Conservation (phyloP, 2,888 invertebrate genomes). For the Cephus runcator region DNA sequence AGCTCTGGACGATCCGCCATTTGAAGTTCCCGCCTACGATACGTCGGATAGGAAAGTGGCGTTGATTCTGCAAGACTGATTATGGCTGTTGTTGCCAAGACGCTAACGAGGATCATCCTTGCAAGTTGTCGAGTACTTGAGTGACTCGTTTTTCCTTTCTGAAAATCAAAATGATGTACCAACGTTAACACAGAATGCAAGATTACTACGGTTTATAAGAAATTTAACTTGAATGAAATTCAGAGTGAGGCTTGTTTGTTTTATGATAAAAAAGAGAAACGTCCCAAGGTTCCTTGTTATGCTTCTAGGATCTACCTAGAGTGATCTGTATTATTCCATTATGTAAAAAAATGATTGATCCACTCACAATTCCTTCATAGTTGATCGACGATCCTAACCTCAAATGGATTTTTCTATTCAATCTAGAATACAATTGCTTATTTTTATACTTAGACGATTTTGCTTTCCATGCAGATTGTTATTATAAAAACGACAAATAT, state of each 20-base stretch:
- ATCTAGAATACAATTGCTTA: not conserved
- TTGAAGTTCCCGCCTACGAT: slow-evolving; percentile 46
- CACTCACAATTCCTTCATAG: not conserved
- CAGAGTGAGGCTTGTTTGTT: not conserved
- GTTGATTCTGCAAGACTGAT: slow-evolving; percentile 46
- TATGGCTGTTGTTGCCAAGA: slow-evolving; percentile 48
- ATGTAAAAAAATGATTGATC: not conserved
- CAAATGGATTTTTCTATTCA: not conserved
- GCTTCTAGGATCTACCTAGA: not conserved
- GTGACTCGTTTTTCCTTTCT: slow-evolving; percentile 20
- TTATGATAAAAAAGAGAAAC: not conserved
- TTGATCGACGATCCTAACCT: not conserved
- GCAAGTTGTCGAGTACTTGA: slow-evolving; percentile 18
- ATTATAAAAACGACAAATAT: not conserved
- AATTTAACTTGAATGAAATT: not conserved
- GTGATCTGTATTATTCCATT: not conserved
- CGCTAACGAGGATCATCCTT: slow-evolving; percentile 48
- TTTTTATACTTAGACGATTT: not conserved
- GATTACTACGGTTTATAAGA: not conserved
- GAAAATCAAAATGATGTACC: not conserved
- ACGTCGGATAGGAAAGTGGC: slow-evolving; percentile 45
- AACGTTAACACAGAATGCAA: not conserved
- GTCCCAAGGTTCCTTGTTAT: not conserved
- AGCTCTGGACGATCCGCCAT: slow-evolving; percentile 41
- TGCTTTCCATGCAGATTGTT: not conserved